Percentiles rank a stretch among this genome's conserved stretches.
Conservation (phyloP, 2,113 vertebrate species). For the Guaruba guarouba region DNA sequence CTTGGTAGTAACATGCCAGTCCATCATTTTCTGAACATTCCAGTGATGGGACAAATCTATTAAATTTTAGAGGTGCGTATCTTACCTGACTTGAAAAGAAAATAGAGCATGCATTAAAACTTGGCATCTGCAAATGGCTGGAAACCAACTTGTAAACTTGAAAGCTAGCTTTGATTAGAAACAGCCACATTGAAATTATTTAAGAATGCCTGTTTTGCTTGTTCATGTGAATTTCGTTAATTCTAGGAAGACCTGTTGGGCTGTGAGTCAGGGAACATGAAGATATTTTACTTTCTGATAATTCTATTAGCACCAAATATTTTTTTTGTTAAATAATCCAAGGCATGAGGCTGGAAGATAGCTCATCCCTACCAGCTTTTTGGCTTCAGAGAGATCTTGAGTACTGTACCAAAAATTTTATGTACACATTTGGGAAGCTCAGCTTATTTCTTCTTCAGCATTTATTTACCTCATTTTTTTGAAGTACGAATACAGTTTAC, state of each 20-base stretch:
- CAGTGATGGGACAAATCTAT: neutral
- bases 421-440: neutral
- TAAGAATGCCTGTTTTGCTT: neutral
- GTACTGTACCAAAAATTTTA: neutral
- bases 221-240: neutral
- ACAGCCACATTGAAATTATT: neutral
- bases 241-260: neutral
- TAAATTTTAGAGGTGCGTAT: neutral
- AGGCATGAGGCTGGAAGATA: neutral
- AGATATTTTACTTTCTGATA: neutral
- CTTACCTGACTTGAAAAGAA: neutral
- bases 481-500: neutral
- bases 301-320: neutral
- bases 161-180: neutral
- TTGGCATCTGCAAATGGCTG: neutral
- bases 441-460: neutral
- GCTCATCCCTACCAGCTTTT: neutral
- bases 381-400: neutral
- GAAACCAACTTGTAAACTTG: neutral
- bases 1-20: neutral
- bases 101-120: neutral
- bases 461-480: neutral
- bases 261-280: neutral
- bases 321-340: neutral
- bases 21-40: neutral